Base-by-base conservation (phyloP, 2,113 vertebrate species). In the Pantherophis guttatus region DNA sequence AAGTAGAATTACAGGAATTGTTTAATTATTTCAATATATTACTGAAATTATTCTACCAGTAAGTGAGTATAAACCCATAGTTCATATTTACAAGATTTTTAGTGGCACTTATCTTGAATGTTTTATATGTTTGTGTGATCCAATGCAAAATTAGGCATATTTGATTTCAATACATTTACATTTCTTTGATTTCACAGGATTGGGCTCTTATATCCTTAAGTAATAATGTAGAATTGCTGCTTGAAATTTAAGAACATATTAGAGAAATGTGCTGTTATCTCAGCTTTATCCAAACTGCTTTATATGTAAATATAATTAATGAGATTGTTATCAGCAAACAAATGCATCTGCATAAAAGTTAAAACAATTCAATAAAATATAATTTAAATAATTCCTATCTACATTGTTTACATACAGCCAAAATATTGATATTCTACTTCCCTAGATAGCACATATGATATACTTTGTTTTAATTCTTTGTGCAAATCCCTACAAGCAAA, bases 41-140 rank as follows among this genome's bases (percentile, higher is more conserved):
- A 0, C 5, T 89, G 52, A 59, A 55, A 1, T 1, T 11, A 2
- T 0, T 90, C 6, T 33, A 81, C 93, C 94, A 90, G 88, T 92
- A 88, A 93, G 93, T 94, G 93, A 59, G 91, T 48, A 23, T 92
- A 48, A 29, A 55, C 19, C 57, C 94, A n/a, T 86, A n/a, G 59
- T 12, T 94, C 93, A 2, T 57, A 17, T 44, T 70, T 19, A 62
- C 58, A 17, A 0, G 0, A 55, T n/a, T 89, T 57, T 55, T 91
- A 89, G 70, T 81, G 53, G 93, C 62, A 86, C 29, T 90, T 75
- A 89, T 58, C n/a, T 57, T 39, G 50, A 26, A 8, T 8, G 44
- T 53, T 39, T 89, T 48, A 24, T 39, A 81, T 53, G 24, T 17
- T 91, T 57, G 15, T 85, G 8, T 48, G 26, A 15, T 52, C 48